Evolutionary conservation across 2,888 invertebrate species (phyloP).

Genomic region (Endotricha flammealis): DNA sequence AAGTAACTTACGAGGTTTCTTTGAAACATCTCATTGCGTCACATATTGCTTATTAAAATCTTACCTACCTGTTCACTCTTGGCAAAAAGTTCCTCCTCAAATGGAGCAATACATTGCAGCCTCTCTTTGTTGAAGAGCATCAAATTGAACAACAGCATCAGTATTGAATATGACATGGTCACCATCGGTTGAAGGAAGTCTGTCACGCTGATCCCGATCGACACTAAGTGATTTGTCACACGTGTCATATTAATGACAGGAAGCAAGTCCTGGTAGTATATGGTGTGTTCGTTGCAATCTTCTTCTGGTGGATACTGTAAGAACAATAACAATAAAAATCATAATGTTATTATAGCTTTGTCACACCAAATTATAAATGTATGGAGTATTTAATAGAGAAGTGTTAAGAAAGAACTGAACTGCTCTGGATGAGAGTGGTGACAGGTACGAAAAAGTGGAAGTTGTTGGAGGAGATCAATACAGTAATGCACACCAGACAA

Average conservation of each 20-base stretch:
- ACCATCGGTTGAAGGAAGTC: slow-evolving; percentile 52
- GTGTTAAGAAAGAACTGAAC: no score
- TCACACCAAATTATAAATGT: no score
- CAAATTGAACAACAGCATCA: slow-evolving; percentile 48
- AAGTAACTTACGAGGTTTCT: no score
- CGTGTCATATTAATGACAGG: slow-evolving; percentile 60
- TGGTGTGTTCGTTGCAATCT: slow-evolving; percentile 42
- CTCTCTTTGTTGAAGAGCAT: slow-evolving; percentile 49
- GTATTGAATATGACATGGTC: slow-evolving; percentile 39
- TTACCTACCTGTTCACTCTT: slow-evolving; percentile 34
- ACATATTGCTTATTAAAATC: slow-evolving; percentile 4
- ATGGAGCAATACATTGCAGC: slow-evolving; percentile 41
- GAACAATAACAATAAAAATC: slow-evolving; percentile 9
- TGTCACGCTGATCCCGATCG: slow-evolving; percentile 38
- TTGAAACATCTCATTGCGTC: not conserved
- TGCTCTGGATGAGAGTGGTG: no score
- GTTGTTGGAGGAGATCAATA: no score
- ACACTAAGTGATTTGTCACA: slow-evolving; percentile 46
- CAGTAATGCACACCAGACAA: no score
- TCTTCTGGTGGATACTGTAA: slow-evolving; percentile 50
- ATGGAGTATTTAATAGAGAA: no score
- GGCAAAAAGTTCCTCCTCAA: slow-evolving; percentile 50
- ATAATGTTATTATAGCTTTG: no score
- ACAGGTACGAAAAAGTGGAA: no score
- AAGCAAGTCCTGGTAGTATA: slow-evolving; percentile 58